Evolutionary conservation across 2,888 invertebrate species (phyloP).

Genomic region (Onthophagus sagittarius): DNA sequence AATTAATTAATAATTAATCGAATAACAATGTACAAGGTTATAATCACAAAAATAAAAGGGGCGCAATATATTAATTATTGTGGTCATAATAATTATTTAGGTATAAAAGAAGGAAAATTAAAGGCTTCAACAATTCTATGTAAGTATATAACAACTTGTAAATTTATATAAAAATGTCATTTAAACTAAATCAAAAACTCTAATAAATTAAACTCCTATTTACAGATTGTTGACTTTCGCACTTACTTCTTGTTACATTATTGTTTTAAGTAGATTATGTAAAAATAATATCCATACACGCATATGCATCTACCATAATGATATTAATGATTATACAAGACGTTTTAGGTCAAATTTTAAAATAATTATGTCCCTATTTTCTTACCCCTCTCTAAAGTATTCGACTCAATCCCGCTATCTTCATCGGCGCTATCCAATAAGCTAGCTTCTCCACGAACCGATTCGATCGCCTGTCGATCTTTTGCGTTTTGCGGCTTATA

Average conservation of each 20-base stretch:
- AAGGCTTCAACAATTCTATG: not conserved
- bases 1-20: not conserved
- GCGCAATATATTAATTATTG: not conserved
- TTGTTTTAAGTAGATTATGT: not conserved
- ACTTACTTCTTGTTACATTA: slow-evolving; percentile 1
- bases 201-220: slow-evolving; percentile 11
- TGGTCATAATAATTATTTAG: not conserved
- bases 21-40: not conserved
- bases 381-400: slow-evolving; percentile 54
- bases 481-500: slow-evolving; percentile 41
- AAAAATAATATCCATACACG: not conserved
- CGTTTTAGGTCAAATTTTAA: not conserved
- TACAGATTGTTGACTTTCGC: slow-evolving; percentile 6
- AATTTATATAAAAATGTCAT: slow-evolving; percentile 12
- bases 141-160: slow-evolving; percentile 9
- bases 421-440: slow-evolving; percentile 62
- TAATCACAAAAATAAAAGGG: not conserved
- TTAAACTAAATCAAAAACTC: not conserved
- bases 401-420: slow-evolving; percentile 64
- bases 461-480: slow-evolving; percentile 29
- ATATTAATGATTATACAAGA: not conserved
- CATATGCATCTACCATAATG: not conserved
- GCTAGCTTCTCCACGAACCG: slow-evolving; percentile 55
- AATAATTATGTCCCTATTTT: slow-evolving; percentile 5
- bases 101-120: not conserved